Percentiles rank a stretch among this genome's conserved stretches.
These are phyloP conservation scores for Zosterops hypoxanthus DNA, from an alignment of 2,113 vertebrate species.

Conservation along the genomic window DNA sequence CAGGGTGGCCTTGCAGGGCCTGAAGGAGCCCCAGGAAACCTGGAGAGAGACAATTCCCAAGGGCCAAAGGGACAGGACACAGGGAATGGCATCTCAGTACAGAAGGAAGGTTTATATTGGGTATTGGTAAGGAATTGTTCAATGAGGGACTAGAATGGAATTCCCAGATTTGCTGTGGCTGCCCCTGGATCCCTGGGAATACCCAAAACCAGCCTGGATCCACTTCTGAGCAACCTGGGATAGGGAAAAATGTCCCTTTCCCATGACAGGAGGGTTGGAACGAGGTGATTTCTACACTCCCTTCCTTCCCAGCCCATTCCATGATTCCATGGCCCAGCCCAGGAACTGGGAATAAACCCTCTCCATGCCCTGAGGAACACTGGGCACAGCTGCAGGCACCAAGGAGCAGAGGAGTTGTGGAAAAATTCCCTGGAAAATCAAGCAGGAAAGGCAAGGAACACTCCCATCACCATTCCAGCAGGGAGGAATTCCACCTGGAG, in stretches of 20 bases:
- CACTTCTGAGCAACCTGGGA: background rate
- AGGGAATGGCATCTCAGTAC: too few relatives aligned
- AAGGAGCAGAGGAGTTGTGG: background rate
- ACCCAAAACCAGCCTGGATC: background rate
- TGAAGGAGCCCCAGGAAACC: too few relatives aligned
- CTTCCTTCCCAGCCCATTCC: background rate
- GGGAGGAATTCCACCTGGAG: background rate
- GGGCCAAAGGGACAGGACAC: too few relatives aligned
- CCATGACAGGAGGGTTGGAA: background rate
- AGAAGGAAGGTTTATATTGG: too few relatives aligned
- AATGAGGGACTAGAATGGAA: background rate
- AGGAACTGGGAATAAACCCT: background rate
- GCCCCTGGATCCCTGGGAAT: background rate
- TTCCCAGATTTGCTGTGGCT: background rate
- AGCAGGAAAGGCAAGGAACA: background rate
- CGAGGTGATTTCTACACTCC: accelerated
- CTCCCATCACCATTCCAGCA: background rate
- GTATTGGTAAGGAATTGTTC: background rate
- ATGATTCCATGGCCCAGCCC: accelerated
- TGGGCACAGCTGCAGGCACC: background rate
- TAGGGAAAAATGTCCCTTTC: background rate
- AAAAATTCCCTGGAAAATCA: background rate
- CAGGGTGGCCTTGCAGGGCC: too few relatives aligned
- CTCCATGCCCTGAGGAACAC: background rate
- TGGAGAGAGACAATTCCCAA: too few relatives aligned